phyloP scores from a whole-genome alignment of 2,113 vertebrate genomes.

The Otolemur garnettii region DNA sequence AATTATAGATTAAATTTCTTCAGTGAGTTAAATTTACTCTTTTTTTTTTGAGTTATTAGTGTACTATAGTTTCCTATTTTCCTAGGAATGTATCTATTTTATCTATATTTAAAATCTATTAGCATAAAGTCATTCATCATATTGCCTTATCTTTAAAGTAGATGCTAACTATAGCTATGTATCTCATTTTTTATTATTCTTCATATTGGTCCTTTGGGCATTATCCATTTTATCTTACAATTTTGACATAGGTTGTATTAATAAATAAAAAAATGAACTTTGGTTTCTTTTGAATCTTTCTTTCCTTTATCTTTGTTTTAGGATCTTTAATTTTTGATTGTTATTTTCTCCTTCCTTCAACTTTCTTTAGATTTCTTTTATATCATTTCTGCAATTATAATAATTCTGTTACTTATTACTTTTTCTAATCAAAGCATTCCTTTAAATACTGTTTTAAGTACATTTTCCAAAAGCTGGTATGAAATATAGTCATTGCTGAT shows the following conservation, averaged over 20 bases:
- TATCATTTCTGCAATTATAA: background rate
- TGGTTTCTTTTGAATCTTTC: background rate
- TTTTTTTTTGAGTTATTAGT: background rate
- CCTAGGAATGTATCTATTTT: background rate
- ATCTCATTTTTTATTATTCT: background rate
- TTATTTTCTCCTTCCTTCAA: background rate
- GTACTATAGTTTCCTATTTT: background rate
- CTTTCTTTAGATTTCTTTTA: background rate
- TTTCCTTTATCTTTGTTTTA: background rate
- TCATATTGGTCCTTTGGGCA: background rate
- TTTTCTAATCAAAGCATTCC: background rate
- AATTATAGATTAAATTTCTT: background rate
- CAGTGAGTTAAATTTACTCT: background rate
- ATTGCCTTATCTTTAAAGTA: background rate
- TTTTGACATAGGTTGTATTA: background rate
- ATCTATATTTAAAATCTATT: background rate
- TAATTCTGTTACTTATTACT: background rate
- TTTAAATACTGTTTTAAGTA: background rate
- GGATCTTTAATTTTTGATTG: background rate
- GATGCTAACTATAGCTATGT: background rate
- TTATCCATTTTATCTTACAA: background rate
- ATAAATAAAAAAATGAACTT: background rate
- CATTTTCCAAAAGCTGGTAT: background rate
- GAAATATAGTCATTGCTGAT: background rate
- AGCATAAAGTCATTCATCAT: background rate